These are phyloP conservation scores for Desmodus rotundus DNA, from an alignment of 2,113 vertebrate genomes.

Conservation along the genomic window DNA sequence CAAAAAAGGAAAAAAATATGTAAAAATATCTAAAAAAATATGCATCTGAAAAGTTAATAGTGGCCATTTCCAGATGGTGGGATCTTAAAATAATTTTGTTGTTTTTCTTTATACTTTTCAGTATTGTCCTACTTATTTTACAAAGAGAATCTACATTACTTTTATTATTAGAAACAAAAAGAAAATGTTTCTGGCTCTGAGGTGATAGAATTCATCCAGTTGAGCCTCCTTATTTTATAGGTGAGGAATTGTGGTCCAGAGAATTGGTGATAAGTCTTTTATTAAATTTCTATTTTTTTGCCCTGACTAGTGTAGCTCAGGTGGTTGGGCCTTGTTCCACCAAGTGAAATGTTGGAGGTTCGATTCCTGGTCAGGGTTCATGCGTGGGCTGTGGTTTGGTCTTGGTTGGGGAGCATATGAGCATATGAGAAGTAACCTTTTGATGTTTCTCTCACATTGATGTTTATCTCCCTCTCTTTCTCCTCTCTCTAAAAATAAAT, in stretches of 20 bases:
- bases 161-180: neutral
- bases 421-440: too few species aligned
- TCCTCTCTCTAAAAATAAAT: too few species aligned
- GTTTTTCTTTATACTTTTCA: conserved; percentile 13
- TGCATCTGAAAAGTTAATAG: neutral
- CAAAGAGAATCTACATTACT: neutral
- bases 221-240: neutral
- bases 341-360: too few species aligned
- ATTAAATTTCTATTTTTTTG: neutral
- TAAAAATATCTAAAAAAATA: neutral
- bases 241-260: neutral
- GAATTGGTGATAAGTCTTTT: neutral
- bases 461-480: too few species aligned
- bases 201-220: neutral
- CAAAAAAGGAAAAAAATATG: neutral
- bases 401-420: too few species aligned
- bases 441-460: too few species aligned
- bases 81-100: neutral
- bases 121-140: neutral
- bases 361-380: too few species aligned
- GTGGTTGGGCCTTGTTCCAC: too few species aligned
- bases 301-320: too few species aligned
- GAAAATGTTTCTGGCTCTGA: neutral
- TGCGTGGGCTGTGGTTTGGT: too few species aligned
- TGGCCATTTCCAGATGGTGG: neutral